A percentile compares a stretch with the other conserved stretches of the same genome.
Conservation (phyloP, 2,797 vertebrate genomes). For the Neolamprologus multifasciatus region DNA sequence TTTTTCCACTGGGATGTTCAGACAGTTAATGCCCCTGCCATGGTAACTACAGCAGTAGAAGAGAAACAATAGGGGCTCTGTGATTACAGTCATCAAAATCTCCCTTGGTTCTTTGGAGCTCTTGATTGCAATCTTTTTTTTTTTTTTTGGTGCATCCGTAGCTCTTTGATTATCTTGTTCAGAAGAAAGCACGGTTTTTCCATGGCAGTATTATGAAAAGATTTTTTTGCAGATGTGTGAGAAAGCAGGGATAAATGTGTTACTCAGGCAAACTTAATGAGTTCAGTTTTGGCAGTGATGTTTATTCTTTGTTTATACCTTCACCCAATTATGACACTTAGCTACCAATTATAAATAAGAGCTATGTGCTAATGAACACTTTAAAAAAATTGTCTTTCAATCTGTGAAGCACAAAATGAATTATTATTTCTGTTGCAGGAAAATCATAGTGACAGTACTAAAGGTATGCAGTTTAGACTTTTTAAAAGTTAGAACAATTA, state of each 20-base stretch:
- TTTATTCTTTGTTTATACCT: neutral
- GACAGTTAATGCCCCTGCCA: neutral
- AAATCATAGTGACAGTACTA: neutral
- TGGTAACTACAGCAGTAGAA: constrained; percentile 15
- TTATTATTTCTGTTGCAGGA: neutral
- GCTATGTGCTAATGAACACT: neutral
- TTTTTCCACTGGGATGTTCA: neutral
- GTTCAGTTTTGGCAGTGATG: neutral
- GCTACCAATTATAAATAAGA: neutral
- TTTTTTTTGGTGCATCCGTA: neutral
- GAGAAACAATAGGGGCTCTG: constrained; percentile 29
- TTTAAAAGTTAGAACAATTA: neutral
- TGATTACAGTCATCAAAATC: constrained; percentile 60
- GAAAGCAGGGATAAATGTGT: neutral
- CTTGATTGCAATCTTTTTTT: neutral
- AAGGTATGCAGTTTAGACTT: neutral
- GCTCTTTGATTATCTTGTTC: constrained; percentile 10
- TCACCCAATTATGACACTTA: neutral
- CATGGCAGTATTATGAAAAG: neutral
- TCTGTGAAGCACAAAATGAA: neutral
- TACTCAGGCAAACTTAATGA: constrained; percentile 1
- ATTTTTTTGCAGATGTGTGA: neutral
- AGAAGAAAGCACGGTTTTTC: neutral
- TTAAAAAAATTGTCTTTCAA: neutral
- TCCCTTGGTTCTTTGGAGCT: neutral